These are phyloP conservation scores for Excalfactoria chinensis DNA, from an alignment of 2,113 vertebrate species.

Conservation along the genomic window DNA sequence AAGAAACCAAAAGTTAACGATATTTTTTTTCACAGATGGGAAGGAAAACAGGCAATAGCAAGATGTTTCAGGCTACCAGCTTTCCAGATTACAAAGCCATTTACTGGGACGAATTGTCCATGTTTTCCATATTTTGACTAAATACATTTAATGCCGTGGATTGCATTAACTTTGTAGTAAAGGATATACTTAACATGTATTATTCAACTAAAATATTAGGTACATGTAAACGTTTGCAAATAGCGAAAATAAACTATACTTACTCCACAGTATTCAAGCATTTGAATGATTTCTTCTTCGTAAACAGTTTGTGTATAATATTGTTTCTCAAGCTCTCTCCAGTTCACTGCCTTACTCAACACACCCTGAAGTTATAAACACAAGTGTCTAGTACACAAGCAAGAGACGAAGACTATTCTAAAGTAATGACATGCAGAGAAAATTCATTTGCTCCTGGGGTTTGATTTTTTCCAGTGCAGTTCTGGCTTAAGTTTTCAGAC, in stretches of 20 bases:
- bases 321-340: conserved; percentile 95
- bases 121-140: not conserved
- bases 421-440: not conserved
- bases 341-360: conserved; percentile 95
- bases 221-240: not conserved
- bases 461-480: not conserved
- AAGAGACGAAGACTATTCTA: not conserved
- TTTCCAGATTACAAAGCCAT: not conserved
- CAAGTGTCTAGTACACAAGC: not conserved
- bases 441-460: not conserved
- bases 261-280: conserved; percentile 98
- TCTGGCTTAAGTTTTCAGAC: not conserved
- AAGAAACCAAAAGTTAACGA: not conserved
- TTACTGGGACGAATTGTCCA: not conserved
- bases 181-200: not conserved
- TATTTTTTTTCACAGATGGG: not conserved
- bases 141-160: not conserved
- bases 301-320: conserved; percentile 92
- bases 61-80: not conserved
- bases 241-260: conserved; percentile 60
- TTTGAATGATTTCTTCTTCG: conserved; percentile 93
- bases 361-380: conserved; percentile 85
- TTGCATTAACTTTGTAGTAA: not conserved
- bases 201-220: not conserved
- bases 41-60: not conserved